Evolutionary conservation across 2,888 invertebrate genomes (phyloP).

Genomic region (Malthinus flaveolus): DNA sequence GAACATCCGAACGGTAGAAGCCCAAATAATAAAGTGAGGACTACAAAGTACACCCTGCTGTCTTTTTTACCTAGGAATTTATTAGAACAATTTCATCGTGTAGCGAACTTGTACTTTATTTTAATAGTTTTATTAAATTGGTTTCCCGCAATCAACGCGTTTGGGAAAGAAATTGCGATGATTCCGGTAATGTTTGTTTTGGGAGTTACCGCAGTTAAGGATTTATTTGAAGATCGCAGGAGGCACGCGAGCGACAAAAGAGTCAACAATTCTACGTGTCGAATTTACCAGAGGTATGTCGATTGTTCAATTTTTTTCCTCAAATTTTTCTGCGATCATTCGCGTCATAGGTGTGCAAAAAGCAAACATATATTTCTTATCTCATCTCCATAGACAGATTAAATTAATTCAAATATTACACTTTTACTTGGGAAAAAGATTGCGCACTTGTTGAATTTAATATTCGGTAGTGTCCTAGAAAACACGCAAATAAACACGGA

Average conservation of each 20-base stretch:
- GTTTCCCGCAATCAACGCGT: constrained; percentile 92
- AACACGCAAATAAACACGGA: no score
- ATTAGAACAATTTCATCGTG: constrained; percentile 95
- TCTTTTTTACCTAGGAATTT: constrained; percentile 96
- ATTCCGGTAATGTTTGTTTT: constrained; percentile 93
- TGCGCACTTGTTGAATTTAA: no score
- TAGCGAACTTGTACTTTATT: constrained; percentile 97
- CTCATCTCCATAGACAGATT: no score
- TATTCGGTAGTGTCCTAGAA: no score
- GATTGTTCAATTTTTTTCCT: no score
- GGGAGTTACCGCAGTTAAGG: constrained; percentile 91
- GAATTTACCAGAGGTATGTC: constrained; percentile 83
- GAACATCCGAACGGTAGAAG: constrained; percentile 84
- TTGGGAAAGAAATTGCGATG: constrained; percentile 95
- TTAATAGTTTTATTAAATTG: constrained; percentile 95
- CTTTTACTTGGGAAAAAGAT: no score
- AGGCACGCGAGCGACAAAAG: constrained; percentile 88
- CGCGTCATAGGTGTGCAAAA: no score
- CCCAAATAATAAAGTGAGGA: constrained; percentile 84
- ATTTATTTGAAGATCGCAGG: constrained; percentile 91
- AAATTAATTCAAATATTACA: no score
- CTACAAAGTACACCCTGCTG: constrained; percentile 91
- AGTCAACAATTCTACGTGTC: constrained; percentile 90
- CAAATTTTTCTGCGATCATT: no score
- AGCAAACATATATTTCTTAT: no score